Base-by-base conservation (phyloP, 1,140 invertebrate species). In the Prorops nasuta region DNA sequence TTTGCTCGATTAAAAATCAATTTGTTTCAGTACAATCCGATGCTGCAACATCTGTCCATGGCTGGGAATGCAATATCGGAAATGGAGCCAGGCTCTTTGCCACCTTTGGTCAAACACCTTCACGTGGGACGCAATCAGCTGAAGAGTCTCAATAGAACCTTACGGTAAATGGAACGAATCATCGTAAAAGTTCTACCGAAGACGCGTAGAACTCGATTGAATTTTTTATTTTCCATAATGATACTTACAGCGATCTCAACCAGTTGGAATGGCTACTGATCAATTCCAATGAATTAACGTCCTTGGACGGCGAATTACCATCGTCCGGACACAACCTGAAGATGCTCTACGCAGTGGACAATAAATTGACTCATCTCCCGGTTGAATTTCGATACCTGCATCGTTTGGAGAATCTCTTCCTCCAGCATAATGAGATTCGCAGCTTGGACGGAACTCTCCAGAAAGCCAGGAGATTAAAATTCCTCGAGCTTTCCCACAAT, bases 251-350 rank as follows among this genome's bases (percentile, higher is more conserved):
- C 46, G 83, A 87, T 43, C 64, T 91, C 21, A 81, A 84, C 52
- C 80, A 87, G 43, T 71, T 91, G 12, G 83, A 88, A 61, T 90
- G 88, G 83, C 78, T 92, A 28, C 84, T 90, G 43, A 82, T 91
- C 19, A 90, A 90, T 65, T 79, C 82, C 15, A 92, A 92, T 65
- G 79, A 86, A 38, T 73, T 92, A 21, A 83, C 83, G 40, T 80
- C 83, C 10, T 74, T 92, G 48, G 88, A 91, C 15, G 83, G 83
- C 18, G 85, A 92, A 72, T 66, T 92, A 49, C 89, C 89, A 8
- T 74, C 69, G 47, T 67, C 77, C 77, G 76, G 83, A 72, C 76
- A 83, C 79, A 84, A 83, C 61, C 64, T 91, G 2, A 79, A 80
- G 14, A 79, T 88, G 53, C 79, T 92, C 1, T 84, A 89, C 60